Evolutionary conservation across 2,888 invertebrate genomes (phyloP).

Genomic region (Patella caerulea): DNA sequence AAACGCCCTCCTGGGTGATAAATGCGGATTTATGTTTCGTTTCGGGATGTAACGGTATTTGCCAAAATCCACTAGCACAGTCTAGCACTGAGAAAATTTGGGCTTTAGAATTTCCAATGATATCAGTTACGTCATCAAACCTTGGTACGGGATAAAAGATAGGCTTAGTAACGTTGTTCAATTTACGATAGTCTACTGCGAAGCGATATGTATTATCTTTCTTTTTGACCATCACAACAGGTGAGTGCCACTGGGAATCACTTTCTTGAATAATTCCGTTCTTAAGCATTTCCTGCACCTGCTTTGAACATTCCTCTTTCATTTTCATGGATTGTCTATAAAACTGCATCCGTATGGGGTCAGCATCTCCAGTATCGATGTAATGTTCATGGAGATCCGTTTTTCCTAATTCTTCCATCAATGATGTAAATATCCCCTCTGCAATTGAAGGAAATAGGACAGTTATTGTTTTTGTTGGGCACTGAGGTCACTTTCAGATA

Average conservation of each 20-base stretch:
- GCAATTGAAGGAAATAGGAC: not conserved
- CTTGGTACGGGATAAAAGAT: conserved; percentile 34
- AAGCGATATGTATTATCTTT: conserved; percentile 35
- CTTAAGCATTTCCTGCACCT: conserved; percentile 35
- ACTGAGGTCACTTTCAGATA: conserved; percentile 11
- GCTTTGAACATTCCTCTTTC: conserved; percentile 24
- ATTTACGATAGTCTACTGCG: conserved; percentile 36
- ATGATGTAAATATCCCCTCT: conserved; percentile 24
- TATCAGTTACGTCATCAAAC: conserved; percentile 35
- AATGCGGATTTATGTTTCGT: conserved; percentile 39
- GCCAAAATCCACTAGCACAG: conserved; percentile 32
- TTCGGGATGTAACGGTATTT: conserved; percentile 30
- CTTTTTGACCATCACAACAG: conserved; percentile 38
- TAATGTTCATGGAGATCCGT: conserved; percentile 33
- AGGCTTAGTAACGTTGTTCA: conserved; percentile 36
- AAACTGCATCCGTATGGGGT: conserved; percentile 27
- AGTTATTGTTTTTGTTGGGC: conserved; percentile 9
- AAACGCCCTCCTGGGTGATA: conserved; percentile 36
- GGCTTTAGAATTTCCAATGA: conserved; percentile 30
- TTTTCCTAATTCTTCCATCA: conserved; percentile 31
- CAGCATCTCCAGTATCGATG: conserved; percentile 37
- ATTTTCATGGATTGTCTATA: conserved; percentile 30
- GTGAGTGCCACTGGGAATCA: conserved; percentile 31
- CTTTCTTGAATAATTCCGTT: conserved; percentile 19
- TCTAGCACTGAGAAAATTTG: conserved; percentile 33